Base-by-base conservation (phyloP, 2,797 vertebrate genomes). In the Lithobates sylvaticus region DNA sequence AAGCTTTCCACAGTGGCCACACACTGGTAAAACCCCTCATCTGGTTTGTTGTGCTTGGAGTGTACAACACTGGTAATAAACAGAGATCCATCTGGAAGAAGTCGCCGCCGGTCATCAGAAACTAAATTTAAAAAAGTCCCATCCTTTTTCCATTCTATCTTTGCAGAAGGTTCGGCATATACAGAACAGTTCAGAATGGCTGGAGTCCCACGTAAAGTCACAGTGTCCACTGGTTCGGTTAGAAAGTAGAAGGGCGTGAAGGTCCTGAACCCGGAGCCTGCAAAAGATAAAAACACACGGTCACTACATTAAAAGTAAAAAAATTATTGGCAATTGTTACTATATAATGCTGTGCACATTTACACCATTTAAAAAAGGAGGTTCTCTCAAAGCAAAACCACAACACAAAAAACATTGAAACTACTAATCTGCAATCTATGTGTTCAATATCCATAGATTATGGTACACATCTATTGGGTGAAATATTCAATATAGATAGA, bases 21-120 rank as follows among this genome's bases (percentile, higher is more conserved):
- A 1, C 98, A 99, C 88, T 99, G 98, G 61, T 99, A 99, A 88
- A 95, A 94, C 21, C 98, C 98, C 90, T 99, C 98, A n/a, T 99
- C 98, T 0, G 97, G 98, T 89, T 99, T 99, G 84, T 98, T 98
- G 89, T 99, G 97, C 89, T 99, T 99, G 15, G 97, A 97, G 92
- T 99, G 98, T 88, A 98, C 94, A 89, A 99, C 97, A 0, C 90
- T 96, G 88, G 88, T 93, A 90, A 99, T 97, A 89, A 97, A 90
- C 65, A 99, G 93, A 58, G 97, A 97, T 68, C 98, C 98, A 12
- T 98, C 97, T 0, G 96, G 91, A 4, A 99, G 95, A 84, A 99
- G 92, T 88, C 94, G 94, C 1, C 98, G 95, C 2, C 97, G 94
- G 87, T 99, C 97, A 44, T 99, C 98, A 0, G 97, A 96, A 23